These are phyloP conservation scores for Acipenser oxyrinchus DNA, from an alignment of 2,797 vertebrate species.

Conservation along the genomic window DNA sequence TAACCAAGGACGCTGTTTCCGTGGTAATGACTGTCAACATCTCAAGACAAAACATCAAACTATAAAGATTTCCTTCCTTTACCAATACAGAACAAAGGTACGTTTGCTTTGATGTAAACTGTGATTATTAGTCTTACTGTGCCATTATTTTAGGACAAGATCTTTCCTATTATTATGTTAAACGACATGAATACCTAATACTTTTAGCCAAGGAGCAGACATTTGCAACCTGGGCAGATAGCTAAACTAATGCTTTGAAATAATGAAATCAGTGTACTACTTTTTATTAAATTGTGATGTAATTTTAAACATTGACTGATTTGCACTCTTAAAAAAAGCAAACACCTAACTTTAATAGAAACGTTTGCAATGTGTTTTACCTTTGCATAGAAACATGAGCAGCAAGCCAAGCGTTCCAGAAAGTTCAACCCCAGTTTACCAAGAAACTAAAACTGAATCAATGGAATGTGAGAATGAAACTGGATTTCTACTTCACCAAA, in stretches of 20 bases:
- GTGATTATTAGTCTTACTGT: not conserved
- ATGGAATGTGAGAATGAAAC: no score
- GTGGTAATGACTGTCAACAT: conserved; percentile 43
- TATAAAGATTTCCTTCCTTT: not conserved
- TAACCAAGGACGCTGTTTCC: conserved; percentile 53
- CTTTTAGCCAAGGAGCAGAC: not conserved
- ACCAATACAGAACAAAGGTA: not conserved
- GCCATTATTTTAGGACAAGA: not conserved
- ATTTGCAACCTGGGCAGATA: not conserved
- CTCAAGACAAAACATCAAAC: conserved; percentile 11
- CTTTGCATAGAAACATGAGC: no score
- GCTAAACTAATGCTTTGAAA: not conserved
- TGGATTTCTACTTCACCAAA: no score
- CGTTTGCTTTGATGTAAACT: not conserved
- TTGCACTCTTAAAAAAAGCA: no score
- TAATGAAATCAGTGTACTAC: not conserved
- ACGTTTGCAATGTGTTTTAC: no score
- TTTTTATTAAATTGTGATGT: no score
- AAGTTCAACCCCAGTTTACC: no score
- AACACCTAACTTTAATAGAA: no score
- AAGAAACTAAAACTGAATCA: no score
- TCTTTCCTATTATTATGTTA: not conserved
- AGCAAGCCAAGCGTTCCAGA: no score
- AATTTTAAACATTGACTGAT: no score
- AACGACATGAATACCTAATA: not conserved